Evolutionary conservation across 2,797 vertebrate genomes (phyloP).

Genomic region (Petrocephalus sullivani): DNA sequence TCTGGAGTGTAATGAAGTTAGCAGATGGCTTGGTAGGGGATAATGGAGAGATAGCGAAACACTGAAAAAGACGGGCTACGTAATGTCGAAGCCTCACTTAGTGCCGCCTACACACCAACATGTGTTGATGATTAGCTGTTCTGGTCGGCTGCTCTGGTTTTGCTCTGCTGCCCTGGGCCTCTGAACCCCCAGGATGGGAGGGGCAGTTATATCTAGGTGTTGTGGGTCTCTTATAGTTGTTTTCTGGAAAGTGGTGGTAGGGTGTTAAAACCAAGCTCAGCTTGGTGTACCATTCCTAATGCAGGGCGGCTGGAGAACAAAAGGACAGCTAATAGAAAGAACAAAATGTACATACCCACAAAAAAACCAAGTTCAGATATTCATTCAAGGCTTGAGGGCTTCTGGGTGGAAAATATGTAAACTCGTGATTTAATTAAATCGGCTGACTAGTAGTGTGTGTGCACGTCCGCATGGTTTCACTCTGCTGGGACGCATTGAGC

Average conservation of each 20-base stretch:
- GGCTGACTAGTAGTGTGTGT: neutral
- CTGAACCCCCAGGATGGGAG: neutral
- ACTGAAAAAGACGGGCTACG: neutral
- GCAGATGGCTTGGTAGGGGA: neutral
- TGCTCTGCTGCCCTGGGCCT: neutral
- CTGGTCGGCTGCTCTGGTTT: neutral
- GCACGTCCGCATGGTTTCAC: neutral
- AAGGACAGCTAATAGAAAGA: neutral
- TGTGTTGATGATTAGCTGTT: neutral
- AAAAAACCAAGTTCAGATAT: neutral
- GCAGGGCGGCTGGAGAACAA: no score
- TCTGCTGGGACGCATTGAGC: neutral
- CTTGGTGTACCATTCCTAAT: neutral
- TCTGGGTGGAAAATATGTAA: neutral
- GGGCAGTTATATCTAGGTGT: conserved; percentile 14
- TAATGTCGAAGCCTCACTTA: neutral
- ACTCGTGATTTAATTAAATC: neutral
- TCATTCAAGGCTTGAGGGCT: neutral
- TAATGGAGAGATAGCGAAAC: neutral
- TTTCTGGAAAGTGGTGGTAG: neutral
- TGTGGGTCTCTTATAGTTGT: conserved; percentile 3
- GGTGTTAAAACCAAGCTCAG: neutral
- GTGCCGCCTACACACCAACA: neutral
- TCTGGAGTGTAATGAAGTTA: neutral
- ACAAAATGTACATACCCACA: neutral